Evolutionary conservation across 2,888 invertebrate species (phyloP), one percentile per base, ranked within the genome.

Genomic region (Oeneis ivallda): DNA sequence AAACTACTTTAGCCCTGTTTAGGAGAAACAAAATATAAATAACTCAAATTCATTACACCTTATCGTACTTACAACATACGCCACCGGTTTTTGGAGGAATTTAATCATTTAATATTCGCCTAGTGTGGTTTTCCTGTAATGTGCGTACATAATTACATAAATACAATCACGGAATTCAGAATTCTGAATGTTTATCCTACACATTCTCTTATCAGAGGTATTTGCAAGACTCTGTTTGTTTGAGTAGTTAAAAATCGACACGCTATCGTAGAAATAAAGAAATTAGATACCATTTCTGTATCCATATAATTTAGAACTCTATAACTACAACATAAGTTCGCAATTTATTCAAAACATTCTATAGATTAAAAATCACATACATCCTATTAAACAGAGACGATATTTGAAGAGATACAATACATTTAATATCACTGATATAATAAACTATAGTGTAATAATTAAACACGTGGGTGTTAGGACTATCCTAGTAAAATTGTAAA

Each of bases 391-490:
- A 19, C 66, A 64, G 63, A 32, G n/a, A 47, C 45, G 45, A 47
- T 57, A 69, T 69, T 69, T 67, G 69, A 70, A 72, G 73, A 71
- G 78, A 81, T 83, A 84, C 73, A 47, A 81, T 79, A 85, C 73
- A 47, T 81, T 79, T 84, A 88, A 87, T 87, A 88, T 88, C 88
- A 88, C 89, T 84, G 84, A 73, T 71, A 73, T 71, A 79, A 77
- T 79, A 70, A 76, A 78, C 78, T 80, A 83, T 78, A n/a, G 70
- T 34, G 76, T 75, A 58, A 47, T 8, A 17, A 49, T 52, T 19
- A 54, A 61, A 81, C 77, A 81, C 67, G 75, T 75, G 72, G 50
- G 41, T 41, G 9, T 34, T 19, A 17, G 54, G 5, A 61, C 59
- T 64, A 67, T 9, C 15, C 56, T 67, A 67, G 15, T 17, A 43